Base-by-base conservation (phyloP, 64 coral and sea anemone species). In the Stichodactyla mertensii region DNA sequence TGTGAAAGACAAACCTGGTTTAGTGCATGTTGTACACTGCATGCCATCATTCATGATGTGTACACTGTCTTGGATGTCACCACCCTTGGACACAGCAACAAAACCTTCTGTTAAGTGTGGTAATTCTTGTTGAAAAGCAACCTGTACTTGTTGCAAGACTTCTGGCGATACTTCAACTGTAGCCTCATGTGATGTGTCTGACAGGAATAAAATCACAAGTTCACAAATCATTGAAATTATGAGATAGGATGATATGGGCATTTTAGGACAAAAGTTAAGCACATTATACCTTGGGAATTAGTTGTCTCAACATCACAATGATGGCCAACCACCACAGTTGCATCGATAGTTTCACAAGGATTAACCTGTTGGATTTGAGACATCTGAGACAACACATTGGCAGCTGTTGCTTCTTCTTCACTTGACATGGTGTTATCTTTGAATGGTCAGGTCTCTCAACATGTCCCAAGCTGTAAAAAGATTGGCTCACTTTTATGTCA, bases 291-390 rank as follows among this genome's bases (percentile, higher is more conserved):
- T 92, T 89, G 88, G 31, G 86, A 79, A 82, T 80, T 70, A 24
- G 93, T 92, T 7, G 97, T 99, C 67, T 99, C 97, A 31, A 99
- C 93, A 77, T 99, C 97, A 99, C 97, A 99, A 59, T 99, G 93
- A 89, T 99, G 97, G 10, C 93, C 97, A 60, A 99, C 90, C 14
- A 98, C 93, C 0, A 95, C 93, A 57, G 88, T 94, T 20, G 92
- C 90, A 55, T 90, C 90, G 28, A 95, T 94, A 1, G 90, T 92
- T 58, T 94, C 92, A 71, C 94, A 96, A 11, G 91, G 16, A 24
- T 69, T 90, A 55, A 89, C 89, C 77, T 94, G 97, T 51, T 94
- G 90, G 15, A 92, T 95, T 91, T 99, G 97, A 0, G 97, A 99
- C 97, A 99, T 95, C 57, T 89, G 97, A 8, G 97, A 99, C 86